These are phyloP conservation scores for Eumacrocentrus americanus DNA, from an alignment of 2,888 invertebrate genomes.

Conservation along the genomic window DNA sequence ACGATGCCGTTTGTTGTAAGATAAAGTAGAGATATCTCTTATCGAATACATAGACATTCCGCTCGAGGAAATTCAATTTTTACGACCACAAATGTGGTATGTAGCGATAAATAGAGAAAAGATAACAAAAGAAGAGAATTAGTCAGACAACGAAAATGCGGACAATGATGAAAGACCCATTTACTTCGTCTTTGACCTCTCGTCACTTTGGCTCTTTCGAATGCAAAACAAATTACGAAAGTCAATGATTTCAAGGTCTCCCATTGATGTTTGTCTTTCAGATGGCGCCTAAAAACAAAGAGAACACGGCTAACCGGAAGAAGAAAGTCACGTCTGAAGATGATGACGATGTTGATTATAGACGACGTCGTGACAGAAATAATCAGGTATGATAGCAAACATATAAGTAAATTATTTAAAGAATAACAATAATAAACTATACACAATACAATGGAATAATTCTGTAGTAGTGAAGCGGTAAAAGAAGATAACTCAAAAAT, in stretches of 20 bases:
- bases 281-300: slow-evolving; percentile 59
- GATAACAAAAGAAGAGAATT: not conserved
- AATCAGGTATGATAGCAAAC: slow-evolving; percentile 68
- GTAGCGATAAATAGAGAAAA: too few relatives aligned
- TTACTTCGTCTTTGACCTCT: not conserved
- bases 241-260: not conserved
- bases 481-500: not conserved
- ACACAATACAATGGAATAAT: too few relatives aligned
- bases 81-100: too few relatives aligned
- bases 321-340: slow-evolving; percentile 64
- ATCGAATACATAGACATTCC: too few relatives aligned
- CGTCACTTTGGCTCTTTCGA: not conserved
- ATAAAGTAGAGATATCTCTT: too few relatives aligned
- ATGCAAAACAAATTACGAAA: not conserved
- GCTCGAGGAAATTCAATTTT: too few relatives aligned
- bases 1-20: too few relatives aligned
- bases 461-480: too few relatives aligned
- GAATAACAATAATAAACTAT: too few relatives aligned
- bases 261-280: not conserved
- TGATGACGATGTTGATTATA: slow-evolving; percentile 74
- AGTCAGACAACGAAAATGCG: not conserved
- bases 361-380: slow-evolving; percentile 76
- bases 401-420: too few relatives aligned
- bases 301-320: slow-evolving; percentile 50
- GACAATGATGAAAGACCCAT: not conserved